Conservation (phyloP, 2,113 vertebrate genomes). For the Fulica atra region DNA sequence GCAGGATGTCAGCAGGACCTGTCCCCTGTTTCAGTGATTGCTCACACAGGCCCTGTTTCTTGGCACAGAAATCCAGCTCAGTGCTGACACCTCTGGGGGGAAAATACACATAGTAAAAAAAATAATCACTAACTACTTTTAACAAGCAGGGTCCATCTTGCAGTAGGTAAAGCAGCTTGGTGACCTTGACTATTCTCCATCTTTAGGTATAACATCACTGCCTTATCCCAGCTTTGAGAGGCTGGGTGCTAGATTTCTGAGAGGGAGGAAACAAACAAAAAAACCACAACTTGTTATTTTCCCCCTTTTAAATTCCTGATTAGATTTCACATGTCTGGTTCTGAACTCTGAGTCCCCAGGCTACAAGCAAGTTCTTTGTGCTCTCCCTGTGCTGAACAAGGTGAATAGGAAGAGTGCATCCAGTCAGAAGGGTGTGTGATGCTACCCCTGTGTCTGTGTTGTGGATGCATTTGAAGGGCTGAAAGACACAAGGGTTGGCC, state of each 20-base stretch:
- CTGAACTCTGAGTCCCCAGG: slow-evolving; percentile 4
- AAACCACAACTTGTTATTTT: too few relatives aligned
- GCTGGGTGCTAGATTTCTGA: neutral
- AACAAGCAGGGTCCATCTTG: neutral
- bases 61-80: neutral
- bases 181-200: neutral
- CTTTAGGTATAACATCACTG: neutral
- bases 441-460: neutral
- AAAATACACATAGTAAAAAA: neutral
- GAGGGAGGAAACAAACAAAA: neutral
- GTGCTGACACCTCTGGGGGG: neutral
- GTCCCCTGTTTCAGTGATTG: neutral
- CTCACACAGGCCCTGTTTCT: neutral
- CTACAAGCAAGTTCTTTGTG: slow-evolving; percentile 49
- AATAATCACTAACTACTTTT: neutral
- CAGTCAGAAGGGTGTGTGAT: slow-evolving; percentile 20
- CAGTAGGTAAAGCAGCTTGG: neutral
- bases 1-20: neutral
- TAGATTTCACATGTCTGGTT: slow-evolving; percentile 32
- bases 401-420: neutral
- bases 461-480: neutral
- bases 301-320: neutral
- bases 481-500: neutral
- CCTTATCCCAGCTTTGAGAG: neutral
- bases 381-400: neutral